Evolutionary conservation across 2,797 vertebrate species (phyloP).

Genomic region (Siniperca scherzeri): DNA sequence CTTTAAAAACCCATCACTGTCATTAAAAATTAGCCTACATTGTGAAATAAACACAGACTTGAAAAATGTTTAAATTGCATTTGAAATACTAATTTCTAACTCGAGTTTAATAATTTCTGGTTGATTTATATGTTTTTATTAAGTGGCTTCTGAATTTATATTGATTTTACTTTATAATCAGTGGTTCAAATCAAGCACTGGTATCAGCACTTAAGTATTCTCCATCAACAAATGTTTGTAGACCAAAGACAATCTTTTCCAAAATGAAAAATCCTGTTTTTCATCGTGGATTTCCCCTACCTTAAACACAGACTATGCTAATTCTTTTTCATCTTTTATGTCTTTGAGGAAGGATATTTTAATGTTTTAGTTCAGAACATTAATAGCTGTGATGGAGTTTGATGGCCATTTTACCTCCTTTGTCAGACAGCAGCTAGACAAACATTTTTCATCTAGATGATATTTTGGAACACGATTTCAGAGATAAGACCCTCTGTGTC

Average conservation of each 20-base stretch:
- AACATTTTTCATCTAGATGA: slow-evolving; percentile 20
- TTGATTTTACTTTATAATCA: background rate
- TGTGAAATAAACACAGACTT: too few species aligned
- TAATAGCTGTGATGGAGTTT: slow-evolving; percentile 34
- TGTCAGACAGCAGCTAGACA: slow-evolving; percentile 30
- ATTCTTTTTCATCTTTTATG: slow-evolving; percentile 14
- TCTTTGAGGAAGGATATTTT: slow-evolving; percentile 15
- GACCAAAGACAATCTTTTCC: slow-evolving; percentile 21
- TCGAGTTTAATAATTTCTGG: too few species aligned
- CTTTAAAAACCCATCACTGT: too few species aligned
- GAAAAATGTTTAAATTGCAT: too few species aligned
- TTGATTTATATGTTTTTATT: too few species aligned
- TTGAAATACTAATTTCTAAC: too few species aligned
- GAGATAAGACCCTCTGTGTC: slow-evolving; percentile 27
- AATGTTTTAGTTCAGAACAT: slow-evolving; percentile 38
- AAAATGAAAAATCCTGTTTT: slow-evolving; percentile 2
- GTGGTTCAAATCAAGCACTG: slow-evolving; percentile 4
- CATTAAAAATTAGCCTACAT: too few species aligned
- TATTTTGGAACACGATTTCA: slow-evolving; percentile 45
- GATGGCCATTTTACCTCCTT: slow-evolving; percentile 3
- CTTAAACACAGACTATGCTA: slow-evolving; percentile 1
- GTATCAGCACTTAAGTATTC: background rate
- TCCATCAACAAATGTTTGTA: slow-evolving; percentile 11
- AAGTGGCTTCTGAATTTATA: background rate
- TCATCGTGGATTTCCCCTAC: background rate